phyloP scores from a whole-genome alignment of 2,888 invertebrate species.

The Ophioninae sp. region DNA sequence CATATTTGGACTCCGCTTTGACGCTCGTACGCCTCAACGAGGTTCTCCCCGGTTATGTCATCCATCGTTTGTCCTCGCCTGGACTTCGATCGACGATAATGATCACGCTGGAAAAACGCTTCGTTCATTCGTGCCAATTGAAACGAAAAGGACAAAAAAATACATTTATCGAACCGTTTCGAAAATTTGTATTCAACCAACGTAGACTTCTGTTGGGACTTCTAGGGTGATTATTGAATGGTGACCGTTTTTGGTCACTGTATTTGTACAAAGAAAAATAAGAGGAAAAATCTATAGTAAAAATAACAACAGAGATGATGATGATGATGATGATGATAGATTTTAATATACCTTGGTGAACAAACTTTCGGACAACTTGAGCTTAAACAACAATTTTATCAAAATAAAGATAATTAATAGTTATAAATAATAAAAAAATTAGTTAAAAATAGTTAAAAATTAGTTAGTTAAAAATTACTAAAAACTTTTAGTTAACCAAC shows the following conservation, averaged over 20 bases:
- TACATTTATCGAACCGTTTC: background rate
- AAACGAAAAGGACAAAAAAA: background rate
- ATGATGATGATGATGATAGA: too few relatives aligned
- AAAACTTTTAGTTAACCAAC: too few relatives aligned
- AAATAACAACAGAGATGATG: too few relatives aligned
- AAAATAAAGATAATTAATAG: background rate
- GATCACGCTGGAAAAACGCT: background rate
- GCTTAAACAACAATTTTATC: too few relatives aligned
- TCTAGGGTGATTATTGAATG: background rate
- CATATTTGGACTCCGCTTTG: slow-evolving; percentile 1
- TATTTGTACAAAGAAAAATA: background rate
- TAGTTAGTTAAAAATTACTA: too few relatives aligned
- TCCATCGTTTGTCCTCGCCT: background rate
- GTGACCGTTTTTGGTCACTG: background rate
- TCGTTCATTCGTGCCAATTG: background rate
- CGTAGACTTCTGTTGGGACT: background rate
- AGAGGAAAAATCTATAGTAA: background rate
- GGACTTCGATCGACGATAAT: background rate
- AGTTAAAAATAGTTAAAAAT: too few relatives aligned
- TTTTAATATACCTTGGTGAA: too few relatives aligned
- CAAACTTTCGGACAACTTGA: too few relatives aligned
- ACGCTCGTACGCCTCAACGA: background rate
- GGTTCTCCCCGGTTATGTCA: background rate
- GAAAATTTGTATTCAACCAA: background rate
- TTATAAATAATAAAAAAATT: background rate